Evolutionary conservation across 2,888 invertebrate species (phyloP), one percentile per base, ranked within the genome.

Genomic region (Carterocephalus palaemon): DNA sequence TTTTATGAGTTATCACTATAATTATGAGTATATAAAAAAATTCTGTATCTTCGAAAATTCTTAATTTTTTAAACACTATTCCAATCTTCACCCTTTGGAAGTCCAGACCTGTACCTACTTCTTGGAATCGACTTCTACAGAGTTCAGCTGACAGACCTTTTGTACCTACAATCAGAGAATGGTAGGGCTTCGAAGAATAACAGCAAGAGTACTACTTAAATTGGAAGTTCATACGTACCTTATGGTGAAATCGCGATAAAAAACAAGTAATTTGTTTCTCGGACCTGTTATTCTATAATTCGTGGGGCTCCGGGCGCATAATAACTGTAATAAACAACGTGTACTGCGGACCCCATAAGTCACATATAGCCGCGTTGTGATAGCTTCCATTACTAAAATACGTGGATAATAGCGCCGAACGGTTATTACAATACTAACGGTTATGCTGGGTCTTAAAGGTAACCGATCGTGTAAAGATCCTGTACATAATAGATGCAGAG

Each of bases 271-370:
- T 55, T 56, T 47, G 46, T 53, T 49, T 49, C 51, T 40, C 47
- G 50, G 38, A 56, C 56, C 54, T 51, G 59, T 61, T 66, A 60
- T 75, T 71, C 67, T 70, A 68, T 71, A 75, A 75, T 75, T 75
- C 71, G 71, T 64, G 67, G 58, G 46, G 70, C 76, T 68, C 54
- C 55, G 45, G 63, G 76, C 73, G 47, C 45, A 54, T 81, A 82
- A 82, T 82, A 75, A 78, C 79, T 67, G 78, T 81, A 74, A 81
- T 81, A 77, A 79, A 62, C 53, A 65, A 63, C 58, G 57, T 57
- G 59, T 63, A 59, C 52, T 48, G 55, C 53, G 60, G 56, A n/a
- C 31, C 50, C 66, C 75, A 80, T 80, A 81, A 80, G 75, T 80
- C 79, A 81, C 78, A 58, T 55, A 45, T 37, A 26, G 32, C 48